These are phyloP conservation scores for Apamea sordens DNA, from an alignment of 2,888 invertebrate genomes.

Conservation along the genomic window DNA sequence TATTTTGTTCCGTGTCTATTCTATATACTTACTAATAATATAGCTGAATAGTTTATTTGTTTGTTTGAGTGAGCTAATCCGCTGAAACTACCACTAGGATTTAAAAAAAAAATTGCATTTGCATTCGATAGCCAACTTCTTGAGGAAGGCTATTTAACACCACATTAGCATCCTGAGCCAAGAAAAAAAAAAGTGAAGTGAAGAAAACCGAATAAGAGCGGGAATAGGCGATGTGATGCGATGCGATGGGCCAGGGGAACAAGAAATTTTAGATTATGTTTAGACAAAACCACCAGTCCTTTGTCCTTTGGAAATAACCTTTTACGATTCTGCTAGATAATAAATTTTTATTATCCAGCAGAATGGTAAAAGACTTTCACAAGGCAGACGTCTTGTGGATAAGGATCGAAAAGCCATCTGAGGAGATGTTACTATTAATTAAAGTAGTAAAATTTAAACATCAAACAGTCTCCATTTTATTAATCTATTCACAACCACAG, in stretches of 20 bases:
- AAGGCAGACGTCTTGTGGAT: no score
- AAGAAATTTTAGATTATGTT: background rate
- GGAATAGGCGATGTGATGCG: background rate
- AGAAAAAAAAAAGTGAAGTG: background rate
- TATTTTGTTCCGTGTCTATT: background rate
- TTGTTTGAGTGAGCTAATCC: no score
- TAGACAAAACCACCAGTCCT: background rate
- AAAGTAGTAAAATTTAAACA: background rate
- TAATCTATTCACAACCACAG: constrained; percentile 17
- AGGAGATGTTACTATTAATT: background rate
- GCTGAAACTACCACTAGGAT: no score
- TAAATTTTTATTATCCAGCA: no score
- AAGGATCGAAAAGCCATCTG: background rate
- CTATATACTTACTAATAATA: background rate
- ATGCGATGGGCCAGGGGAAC: background rate
- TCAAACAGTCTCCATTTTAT: background rate
- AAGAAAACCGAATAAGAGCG: background rate
- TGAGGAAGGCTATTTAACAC: background rate
- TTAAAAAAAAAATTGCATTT: background rate
- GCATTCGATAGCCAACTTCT: background rate
- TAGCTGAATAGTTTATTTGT: background rate
- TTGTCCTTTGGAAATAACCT: background rate
- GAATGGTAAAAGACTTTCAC: no score
- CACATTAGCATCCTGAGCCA: background rate
- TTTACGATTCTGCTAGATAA: background rate